phyloP scores from a whole-genome alignment of 2,113 vertebrate genomes.

The Actinemys pallida region DNA sequence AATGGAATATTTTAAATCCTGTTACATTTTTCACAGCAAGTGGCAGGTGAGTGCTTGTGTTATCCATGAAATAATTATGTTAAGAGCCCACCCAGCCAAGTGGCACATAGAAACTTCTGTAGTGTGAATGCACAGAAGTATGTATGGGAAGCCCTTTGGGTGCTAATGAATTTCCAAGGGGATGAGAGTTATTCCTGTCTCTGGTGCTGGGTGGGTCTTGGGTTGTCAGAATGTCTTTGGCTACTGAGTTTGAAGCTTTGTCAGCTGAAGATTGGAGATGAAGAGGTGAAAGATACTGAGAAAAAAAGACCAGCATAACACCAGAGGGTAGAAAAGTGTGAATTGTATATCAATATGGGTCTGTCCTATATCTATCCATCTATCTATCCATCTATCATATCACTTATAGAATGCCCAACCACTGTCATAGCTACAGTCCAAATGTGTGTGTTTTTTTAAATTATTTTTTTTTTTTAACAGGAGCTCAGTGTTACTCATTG shows the following conservation, averaged over 20 bases:
- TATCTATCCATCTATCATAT: background rate
- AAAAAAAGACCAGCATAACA: background rate
- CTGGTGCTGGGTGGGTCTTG: background rate
- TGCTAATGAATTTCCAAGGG: background rate
- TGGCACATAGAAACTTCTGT: background rate
- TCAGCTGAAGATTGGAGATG: background rate
- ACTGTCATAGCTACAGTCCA: background rate
- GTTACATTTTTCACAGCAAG: background rate
- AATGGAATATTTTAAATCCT: rapidly evolving
- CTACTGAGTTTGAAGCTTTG: background rate
- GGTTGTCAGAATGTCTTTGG: background rate
- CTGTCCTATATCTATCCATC: background rate
- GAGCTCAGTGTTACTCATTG: background rate
- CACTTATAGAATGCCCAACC: background rate
- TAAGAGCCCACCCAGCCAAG: background rate
- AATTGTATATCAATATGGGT: background rate
- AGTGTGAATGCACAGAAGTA: background rate
- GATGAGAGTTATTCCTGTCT: background rate
- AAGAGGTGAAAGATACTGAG: background rate
- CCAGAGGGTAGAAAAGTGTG: background rate
- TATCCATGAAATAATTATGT: background rate
- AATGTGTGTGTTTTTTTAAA: background rate
- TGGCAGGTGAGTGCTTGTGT: background rate
- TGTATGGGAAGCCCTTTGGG: background rate
- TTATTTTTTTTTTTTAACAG: background rate